These are phyloP conservation scores for Macaca fascicularis DNA, from an alignment of 2,113 vertebrate genomes.

Conservation along the genomic window DNA sequence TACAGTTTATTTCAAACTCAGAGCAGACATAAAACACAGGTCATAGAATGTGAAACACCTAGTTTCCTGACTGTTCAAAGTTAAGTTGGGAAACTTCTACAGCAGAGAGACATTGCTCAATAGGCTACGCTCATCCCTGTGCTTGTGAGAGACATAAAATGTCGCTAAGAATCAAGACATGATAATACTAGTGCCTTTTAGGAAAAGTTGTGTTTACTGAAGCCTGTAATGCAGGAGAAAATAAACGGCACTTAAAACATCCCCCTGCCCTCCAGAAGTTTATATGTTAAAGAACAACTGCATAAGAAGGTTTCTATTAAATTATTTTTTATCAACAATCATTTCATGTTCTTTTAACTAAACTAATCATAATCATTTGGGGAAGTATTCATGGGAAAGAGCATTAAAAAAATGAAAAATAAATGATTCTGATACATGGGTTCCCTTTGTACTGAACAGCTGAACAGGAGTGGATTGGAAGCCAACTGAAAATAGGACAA, in stretches of 20 bases:
- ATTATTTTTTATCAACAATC: background rate
- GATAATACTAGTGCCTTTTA: background rate
- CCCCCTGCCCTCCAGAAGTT: background rate
- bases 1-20: background rate
- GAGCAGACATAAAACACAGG: background rate
- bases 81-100: background rate
- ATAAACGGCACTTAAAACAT: background rate
- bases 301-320: background rate
- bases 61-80: background rate
- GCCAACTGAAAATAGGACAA: conserved; percentile 2
- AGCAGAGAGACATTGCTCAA: background rate
- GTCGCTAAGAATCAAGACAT: background rate
- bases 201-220: background rate
- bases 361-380: conserved; percentile 20
- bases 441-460: background rate
- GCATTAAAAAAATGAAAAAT: background rate
- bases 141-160: background rate
- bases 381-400: background rate
- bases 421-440: background rate
- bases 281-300: background rate
- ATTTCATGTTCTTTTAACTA: conserved; percentile 46
- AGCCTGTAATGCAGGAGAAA: background rate
- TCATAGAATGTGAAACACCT: background rate
- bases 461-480: background rate
- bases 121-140: background rate